phyloP scores from a whole-genome alignment of 2,888 invertebrate species.

The Venusia cambrica region DNA sequence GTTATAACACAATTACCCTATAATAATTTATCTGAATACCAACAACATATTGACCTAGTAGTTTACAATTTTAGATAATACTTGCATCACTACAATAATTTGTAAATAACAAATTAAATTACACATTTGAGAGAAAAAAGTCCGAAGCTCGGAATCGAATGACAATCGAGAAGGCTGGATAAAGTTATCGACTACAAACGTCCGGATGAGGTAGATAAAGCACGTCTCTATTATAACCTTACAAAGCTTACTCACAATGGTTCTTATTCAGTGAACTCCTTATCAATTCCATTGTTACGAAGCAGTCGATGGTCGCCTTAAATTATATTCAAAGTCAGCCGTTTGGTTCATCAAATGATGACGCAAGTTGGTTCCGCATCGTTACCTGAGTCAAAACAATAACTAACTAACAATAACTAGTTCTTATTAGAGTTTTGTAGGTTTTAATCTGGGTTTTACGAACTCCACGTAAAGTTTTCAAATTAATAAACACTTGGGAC shows the following conservation, averaged over 20 bases:
- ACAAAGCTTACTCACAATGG: constrained; percentile 17
- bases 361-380: constrained; percentile 13
- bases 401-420: too few relatives aligned
- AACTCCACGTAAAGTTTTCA: too few relatives aligned
- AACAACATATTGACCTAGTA: too few relatives aligned
- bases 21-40: too few relatives aligned
- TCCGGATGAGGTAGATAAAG: constrained; percentile 24
- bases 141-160: constrained; percentile 14
- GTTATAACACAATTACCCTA: too few relatives aligned
- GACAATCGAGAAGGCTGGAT: constrained; percentile 22
- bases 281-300: constrained; percentile 21
- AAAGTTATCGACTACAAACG: constrained; percentile 27
- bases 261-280: constrained; percentile 13
- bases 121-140: constrained; percentile 19
- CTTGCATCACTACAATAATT: too few relatives aligned
- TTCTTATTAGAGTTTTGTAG: too few relatives aligned
- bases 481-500: too few relatives aligned
- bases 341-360: constrained; percentile 12
- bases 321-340: constrained; percentile 14
- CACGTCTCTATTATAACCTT: constrained; percentile 27
- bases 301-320: constrained; percentile 9
- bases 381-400: constrained; percentile 3
- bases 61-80: too few relatives aligned
- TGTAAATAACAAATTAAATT: constrained; percentile 9
- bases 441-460: too few relatives aligned